phyloP scores from a whole-genome alignment of 2,888 invertebrate genomes.

The Drosophila koepferae region DNA sequence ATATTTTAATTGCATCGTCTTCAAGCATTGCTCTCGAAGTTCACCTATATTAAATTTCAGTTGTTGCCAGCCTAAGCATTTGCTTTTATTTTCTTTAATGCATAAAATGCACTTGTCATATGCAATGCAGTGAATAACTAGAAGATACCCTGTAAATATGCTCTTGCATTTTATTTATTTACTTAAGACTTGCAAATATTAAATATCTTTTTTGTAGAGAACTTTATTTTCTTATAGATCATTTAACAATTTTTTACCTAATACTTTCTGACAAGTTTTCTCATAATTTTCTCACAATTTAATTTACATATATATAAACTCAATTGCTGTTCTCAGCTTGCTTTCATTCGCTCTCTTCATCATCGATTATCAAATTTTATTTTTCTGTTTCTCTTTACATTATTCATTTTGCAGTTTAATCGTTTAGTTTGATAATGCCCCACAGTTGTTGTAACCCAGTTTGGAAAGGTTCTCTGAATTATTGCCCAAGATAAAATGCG shows the following conservation, averaged over 20 bases:
- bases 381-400: not conserved
- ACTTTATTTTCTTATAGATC: no score
- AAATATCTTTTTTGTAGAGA: no score
- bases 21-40: conserved; percentile 37
- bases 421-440: conserved; percentile 7
- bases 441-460: conserved; percentile 1
- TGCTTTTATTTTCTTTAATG: conserved; percentile 28
- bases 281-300: no score
- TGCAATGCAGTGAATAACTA: not conserved
- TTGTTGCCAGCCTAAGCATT: conserved; percentile 52
- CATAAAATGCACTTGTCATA: conserved; percentile 27
- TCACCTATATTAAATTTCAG: conserved; percentile 69
- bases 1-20: conserved; percentile 23
- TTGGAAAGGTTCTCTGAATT: conserved; percentile 30
- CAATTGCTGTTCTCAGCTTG: not conserved
- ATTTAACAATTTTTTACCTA: no score
- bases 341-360: not conserved
- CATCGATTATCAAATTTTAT: not conserved
- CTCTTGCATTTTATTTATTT: not conserved
- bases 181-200: no score
- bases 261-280: no score
- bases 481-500: conserved; percentile 42
- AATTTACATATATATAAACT: not conserved
- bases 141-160: conserved; percentile 20
- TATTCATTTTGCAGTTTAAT: not conserved